Percentiles rank a stretch among this genome's conserved stretches.
Evolutionary conservation across 2,888 invertebrate genomes (phyloP).

Genomic region (Agriopis aurantiaria): DNA sequence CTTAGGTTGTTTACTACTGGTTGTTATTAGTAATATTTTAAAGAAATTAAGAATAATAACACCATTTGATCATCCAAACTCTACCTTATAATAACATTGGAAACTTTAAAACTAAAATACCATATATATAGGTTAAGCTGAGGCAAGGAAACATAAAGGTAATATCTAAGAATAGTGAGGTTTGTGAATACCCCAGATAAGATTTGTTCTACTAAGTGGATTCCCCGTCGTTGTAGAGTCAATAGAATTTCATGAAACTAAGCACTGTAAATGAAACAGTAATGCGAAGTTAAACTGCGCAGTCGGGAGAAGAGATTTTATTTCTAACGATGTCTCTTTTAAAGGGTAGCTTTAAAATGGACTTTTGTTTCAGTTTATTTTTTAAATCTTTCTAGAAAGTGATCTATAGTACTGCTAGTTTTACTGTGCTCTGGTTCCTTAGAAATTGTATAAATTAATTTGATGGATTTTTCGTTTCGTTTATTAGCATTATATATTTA

Average conservation of each 20-base stretch:
- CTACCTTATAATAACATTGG: too few relatives aligned
- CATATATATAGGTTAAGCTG: neutral
- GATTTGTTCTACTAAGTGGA: slow-evolving; percentile 32
- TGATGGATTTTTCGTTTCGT: neutral
- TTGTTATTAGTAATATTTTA: too few relatives aligned
- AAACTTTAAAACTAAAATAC: too few relatives aligned
- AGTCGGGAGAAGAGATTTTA: slow-evolving; percentile 36
- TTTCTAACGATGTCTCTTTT: slow-evolving; percentile 35
- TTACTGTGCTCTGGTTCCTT: neutral
- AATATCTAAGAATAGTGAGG: neutral
- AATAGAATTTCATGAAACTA: slow-evolving; percentile 44
- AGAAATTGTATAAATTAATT: neutral
- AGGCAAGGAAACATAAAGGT: neutral
- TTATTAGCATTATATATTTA: neutral
- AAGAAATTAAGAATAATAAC: too few relatives aligned
- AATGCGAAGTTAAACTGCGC: slow-evolving; percentile 44
- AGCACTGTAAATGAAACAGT: slow-evolving; percentile 40
- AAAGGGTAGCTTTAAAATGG: slow-evolving; percentile 10
- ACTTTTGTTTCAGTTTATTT: slow-evolving; percentile 6
- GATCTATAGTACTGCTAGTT: neutral
- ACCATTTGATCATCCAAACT: too few relatives aligned
- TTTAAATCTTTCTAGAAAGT: slow-evolving; percentile 4
- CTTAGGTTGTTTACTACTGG: too few relatives aligned
- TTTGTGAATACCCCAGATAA: slow-evolving; percentile 14
- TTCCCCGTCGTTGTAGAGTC: slow-evolving; percentile 33